Evolutionary conservation across 2,113 vertebrate genomes (phyloP), one percentile per base, ranked within the genome.

Genomic region (Eulemur macaco): DNA sequence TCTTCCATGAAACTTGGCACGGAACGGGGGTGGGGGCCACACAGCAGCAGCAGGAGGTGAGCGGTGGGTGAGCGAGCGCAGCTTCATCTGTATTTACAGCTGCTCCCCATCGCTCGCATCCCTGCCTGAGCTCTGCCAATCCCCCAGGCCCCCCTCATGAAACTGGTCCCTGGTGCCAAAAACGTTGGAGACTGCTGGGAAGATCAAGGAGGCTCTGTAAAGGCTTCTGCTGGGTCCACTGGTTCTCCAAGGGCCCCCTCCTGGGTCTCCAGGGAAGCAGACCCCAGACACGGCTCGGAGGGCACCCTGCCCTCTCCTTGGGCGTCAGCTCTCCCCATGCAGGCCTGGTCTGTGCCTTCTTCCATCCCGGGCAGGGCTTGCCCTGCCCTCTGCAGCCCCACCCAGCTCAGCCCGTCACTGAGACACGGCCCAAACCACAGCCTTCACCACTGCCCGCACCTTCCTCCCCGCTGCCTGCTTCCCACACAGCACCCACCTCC

Each of bases 141-240:
- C 54, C 18, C 54, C 54, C 54, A 8, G 42, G 5, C 20, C 54
- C 0, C 54, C 54, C 2, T 3, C 54, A 21, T 8, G 54, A 56
- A 56, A 56, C 20, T 7, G 7, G 54, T 8, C 54, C 54, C 20
- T 56, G 54, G 7, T 56, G 54, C 20, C 54, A 21, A 56, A 63
- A 63, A 63, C 25, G 60, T 29, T 63, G 60, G 27, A 11, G 27
- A 29, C 10, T 4, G 5, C 25, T 63, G 60, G 17, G 21, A 2
- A 66, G 47, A 12, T 14, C 15, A 25, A 34, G 1, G 12, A 50
- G 27, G 39, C 10, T 58, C 45, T 0, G 3, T 3, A 6, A 27
- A 25, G 60, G 2, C 25, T 21, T 6, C 29, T 1, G 0, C 2
- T 1, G 13, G 3, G 0, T 2, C 39, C 27, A 5, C 37, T 27